These are phyloP conservation scores for Rhaphigaster nebulosa DNA, from an alignment of 2,888 invertebrate species.

Conservation along the genomic window DNA sequence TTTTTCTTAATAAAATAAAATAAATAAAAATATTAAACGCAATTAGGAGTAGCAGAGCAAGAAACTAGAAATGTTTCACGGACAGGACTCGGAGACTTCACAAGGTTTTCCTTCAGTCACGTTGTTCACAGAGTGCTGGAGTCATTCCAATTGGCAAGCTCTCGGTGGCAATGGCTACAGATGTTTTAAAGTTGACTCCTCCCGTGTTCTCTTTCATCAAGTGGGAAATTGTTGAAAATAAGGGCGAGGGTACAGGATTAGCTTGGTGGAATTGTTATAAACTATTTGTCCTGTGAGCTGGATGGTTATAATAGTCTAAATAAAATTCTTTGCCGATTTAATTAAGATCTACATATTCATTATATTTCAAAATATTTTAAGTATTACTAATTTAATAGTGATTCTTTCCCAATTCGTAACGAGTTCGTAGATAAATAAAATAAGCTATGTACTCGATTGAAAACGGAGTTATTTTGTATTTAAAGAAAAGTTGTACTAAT, in stretches of 20 bases:
- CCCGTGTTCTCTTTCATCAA: constrained; percentile 21
- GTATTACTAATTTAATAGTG: no score
- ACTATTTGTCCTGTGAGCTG: not conserved
- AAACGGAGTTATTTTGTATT: no score
- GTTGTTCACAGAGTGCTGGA: not conserved
- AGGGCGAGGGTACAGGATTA: not conserved
- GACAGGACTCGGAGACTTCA: not conserved
- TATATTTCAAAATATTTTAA: no score
- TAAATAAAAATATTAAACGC: not conserved
- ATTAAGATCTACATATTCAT: not conserved
- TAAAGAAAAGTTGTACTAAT: no score
- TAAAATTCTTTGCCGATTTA: not conserved
- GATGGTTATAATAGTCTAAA: not conserved
- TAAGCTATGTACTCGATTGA: no score
- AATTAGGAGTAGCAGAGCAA: not conserved
- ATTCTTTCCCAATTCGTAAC: no score
- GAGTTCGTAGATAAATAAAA: no score
- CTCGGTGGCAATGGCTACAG: not conserved
- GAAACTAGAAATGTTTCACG: not conserved
- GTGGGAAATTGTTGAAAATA: not conserved
- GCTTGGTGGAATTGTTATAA: not conserved
- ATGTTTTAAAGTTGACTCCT: constrained; percentile 10
- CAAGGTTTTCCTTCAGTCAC: constrained; percentile 40
- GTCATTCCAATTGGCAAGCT: constrained; percentile 35
- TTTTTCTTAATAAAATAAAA: no score